Evolutionary conservation across 2,888 invertebrate species (phyloP), one percentile per base, ranked within the genome.

Genomic region (Kuschelorhynchus macadamiae): DNA sequence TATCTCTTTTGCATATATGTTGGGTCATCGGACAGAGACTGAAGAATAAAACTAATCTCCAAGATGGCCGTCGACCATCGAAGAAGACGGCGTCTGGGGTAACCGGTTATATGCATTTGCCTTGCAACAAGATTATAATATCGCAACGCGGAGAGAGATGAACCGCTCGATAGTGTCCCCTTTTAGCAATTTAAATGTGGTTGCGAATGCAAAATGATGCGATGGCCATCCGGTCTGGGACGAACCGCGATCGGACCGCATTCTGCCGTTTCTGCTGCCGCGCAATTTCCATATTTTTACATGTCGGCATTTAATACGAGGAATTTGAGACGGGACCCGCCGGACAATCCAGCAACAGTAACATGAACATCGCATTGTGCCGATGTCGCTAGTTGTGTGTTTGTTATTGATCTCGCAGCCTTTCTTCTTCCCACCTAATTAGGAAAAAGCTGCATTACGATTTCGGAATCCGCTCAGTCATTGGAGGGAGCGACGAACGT

Each of bases 161-260:
- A 75, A 78, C 78, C 77, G 75, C 75, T 76, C 74, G 82, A 82
- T 82, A 82, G 81, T 82, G 82, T 82, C 81, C 81, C 81, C 81
- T 82, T 83, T 83, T 83, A 83, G 84, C 84, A 83, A 84, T 84
- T 83, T 83, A 84, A 84, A 84, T 83, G 82, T 80, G 78, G 80
- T 78, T 79, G 80, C 80, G 79, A 82, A 83, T 83, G 82, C 82
- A 82, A 83, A 82, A 77, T 81, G 80, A 78, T 78, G 78, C 76
- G 76, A 77, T 77, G 77, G 75, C 77, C 75, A 75, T 77, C 78
- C 76, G 71, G 75, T 68, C 66, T 55, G 52, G 57, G 57, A 65
- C 53, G 60, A 49, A 32, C 41, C 57, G 57, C 73, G 75, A 75
- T 74, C 76, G 74, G 75, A 75, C 77, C 73, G 78, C 79, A 79